Base-by-base conservation (phyloP, 2,797 vertebrate species). In the Chromobotia macracanthus region DNA sequence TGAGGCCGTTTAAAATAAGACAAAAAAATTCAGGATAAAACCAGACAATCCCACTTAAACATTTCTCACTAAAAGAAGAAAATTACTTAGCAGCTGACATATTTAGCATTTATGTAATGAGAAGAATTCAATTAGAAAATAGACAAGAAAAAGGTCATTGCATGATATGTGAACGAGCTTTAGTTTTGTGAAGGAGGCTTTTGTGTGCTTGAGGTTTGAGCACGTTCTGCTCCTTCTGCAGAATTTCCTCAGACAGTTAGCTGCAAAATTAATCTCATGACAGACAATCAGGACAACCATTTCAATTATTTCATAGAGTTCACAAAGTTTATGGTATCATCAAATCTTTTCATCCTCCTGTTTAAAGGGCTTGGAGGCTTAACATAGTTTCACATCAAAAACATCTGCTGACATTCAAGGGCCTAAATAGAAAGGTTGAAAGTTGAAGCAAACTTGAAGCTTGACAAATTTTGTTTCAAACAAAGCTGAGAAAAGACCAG, bases 61-160 rank as follows among this genome's bases (percentile, higher is more conserved):
- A 44, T 35, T 51, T 11, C 58, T 8, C 18, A 25, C 7, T 21
- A 21, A 75, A 23, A 74, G 13, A 38, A 51, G 1, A 1, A 46
- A 28, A 60, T 6, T 15, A 56, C 5, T 28, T 64, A 28, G 35
- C 35, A 25, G 11, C 11, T 44, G 10, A 35, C 66, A 28, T 60
- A 16, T 28, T 60, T 31, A 31, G 35, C 21, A 28, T 16, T 75
- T 70, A 38, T 61, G 70, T 58, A 53, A 68, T 60, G 73, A 72
- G 58, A 87, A 84, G 87, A 87, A 89, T 84, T 87, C 15, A 87
- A 86, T 89, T 84, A 65, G 50, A 53, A 72, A 28, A 48, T 13
- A 44, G 58, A 55, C 28, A 38, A 41, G 56, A 77, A 77, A 48
- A 19, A 23, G 58, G 60, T 55, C 68, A 72, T 19, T 11, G 13